These are phyloP conservation scores for Aporrectodea caliginosa DNA, from an alignment of 1,140 invertebrate genomes.

Conservation along the genomic window DNA sequence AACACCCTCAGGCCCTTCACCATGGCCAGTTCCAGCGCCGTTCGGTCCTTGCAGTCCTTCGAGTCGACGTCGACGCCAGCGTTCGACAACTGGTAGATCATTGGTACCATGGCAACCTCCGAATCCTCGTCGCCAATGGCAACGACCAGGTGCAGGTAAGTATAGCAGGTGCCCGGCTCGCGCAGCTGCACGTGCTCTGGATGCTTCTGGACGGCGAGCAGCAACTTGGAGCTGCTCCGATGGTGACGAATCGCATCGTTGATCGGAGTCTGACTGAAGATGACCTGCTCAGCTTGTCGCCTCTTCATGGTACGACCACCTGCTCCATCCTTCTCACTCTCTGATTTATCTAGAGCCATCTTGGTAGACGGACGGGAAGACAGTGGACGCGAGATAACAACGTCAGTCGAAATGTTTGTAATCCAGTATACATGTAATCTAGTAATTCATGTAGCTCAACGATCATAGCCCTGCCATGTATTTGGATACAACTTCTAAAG, in stretches of 20 bases:
- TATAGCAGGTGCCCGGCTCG: slow-evolving; percentile 34
- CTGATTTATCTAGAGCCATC: no score
- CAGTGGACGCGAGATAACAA: no score
- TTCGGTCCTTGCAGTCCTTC: slow-evolving; percentile 37
- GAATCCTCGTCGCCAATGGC: slow-evolving; percentile 34
- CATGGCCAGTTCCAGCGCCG: slow-evolving; percentile 42
- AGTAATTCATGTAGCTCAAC: no score
- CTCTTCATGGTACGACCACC: no score
- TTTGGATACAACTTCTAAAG: no score
- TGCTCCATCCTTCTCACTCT: no score
- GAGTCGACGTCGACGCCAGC: slow-evolving; percentile 42
- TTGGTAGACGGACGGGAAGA: no score
- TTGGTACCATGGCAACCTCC: slow-evolving; percentile 43
- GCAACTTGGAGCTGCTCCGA: neutral
- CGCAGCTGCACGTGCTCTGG: neutral
- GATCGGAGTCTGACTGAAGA: neutral
- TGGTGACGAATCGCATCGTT: neutral
- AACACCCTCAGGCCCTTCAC: slow-evolving; percentile 24
- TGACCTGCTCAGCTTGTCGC: no score
- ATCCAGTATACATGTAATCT: no score
- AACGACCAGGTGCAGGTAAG: slow-evolving; percentile 43
- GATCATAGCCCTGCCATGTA: no score
- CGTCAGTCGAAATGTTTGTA: no score
- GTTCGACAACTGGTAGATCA: slow-evolving; percentile 49
- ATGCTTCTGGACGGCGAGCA: neutral